Percentiles rank a stretch among this genome's conserved stretches.
These are phyloP conservation scores for Sebastes jordani DNA, from an alignment of 2,797 vertebrate species.

Conservation along the genomic window DNA sequence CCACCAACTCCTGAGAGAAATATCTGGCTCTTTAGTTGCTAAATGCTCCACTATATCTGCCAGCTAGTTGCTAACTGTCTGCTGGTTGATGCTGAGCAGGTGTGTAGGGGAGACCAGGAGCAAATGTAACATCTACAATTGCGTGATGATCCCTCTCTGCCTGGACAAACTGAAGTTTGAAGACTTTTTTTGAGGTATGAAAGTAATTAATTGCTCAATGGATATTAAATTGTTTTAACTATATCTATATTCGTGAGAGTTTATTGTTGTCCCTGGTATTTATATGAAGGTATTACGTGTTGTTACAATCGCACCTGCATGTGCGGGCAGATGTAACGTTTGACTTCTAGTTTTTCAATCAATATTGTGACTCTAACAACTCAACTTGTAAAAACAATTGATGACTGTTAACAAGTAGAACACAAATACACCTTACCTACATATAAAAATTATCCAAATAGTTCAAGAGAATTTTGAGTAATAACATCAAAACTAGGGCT, in stretches of 20 bases:
- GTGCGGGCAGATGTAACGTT: not conserved
- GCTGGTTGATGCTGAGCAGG: not conserved
- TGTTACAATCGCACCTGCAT: not conserved
- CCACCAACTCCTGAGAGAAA: not conserved
- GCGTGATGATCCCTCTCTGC: no score
- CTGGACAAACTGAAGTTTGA: no score
- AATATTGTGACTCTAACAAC: no score
- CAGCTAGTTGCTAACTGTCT: not conserved
- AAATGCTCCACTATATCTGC: not conserved
- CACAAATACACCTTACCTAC: no score
- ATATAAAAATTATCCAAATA: no score
- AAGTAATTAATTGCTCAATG: not conserved
- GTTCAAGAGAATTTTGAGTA: no score
- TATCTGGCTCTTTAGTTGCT: not conserved
- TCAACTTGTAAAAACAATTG: no score
- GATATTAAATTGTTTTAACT: not conserved
- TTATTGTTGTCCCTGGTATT: not conserved
- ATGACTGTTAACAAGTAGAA: no score
- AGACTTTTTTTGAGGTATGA: no score
- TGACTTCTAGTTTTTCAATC: no score
- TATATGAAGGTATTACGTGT: not conserved
- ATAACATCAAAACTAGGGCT: no score
- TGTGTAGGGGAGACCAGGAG: not conserved
- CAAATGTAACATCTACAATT: no score
- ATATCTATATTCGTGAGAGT: not conserved